Evolutionary conservation across 2,888 invertebrate genomes (phyloP), one percentile per base, ranked within the genome.

Genomic region (Trissoscelio sp.): DNA sequence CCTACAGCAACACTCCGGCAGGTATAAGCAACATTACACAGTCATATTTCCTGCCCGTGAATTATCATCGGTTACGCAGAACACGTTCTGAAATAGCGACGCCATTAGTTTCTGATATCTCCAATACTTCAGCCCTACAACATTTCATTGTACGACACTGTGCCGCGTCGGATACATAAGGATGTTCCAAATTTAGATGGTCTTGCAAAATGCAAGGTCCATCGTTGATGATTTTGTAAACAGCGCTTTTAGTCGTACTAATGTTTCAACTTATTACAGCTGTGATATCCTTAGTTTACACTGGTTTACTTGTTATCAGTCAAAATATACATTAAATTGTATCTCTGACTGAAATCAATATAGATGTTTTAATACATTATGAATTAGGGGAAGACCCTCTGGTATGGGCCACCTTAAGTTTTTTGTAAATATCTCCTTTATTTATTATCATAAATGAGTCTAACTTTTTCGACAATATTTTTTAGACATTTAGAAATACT

Each of bases 11-110:
- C 72, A 72, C 70, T 70, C 22, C 12, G 22, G 22, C 64, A 53
- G 39, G 55, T 58, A 70, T 64, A 42, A 64, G 70, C 80, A 80
- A 64, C 75, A 75, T 80, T 75, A 70, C 75, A 70, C 75, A 70
- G 80, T 80, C 80, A 80, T 80, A 74, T 80, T 80, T 80, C 64
- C 74, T 80, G 64, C 31, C 44, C 58, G 80, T 80, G 75, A 80
- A 80, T 80, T 80, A 80, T 80, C 75, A 80, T 80, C 66, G 69
- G 74, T 70, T 80, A 66, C 70, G 64, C 58, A 34, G 58, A 75
- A 80, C 80, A 80, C 70, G 80, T 66, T 75, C 75, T 42, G 70
- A 57, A 80, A 74, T 66, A 75, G 74, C 69, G 79, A 64, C 69
- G 79, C 69, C 74, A 80, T 80, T 69, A 74, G 70, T 75, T 75